Evolutionary conservation across 2,888 invertebrate genomes (phyloP), one percentile per base, ranked within the genome.

Genomic region (Hoplodrina ambigua): DNA sequence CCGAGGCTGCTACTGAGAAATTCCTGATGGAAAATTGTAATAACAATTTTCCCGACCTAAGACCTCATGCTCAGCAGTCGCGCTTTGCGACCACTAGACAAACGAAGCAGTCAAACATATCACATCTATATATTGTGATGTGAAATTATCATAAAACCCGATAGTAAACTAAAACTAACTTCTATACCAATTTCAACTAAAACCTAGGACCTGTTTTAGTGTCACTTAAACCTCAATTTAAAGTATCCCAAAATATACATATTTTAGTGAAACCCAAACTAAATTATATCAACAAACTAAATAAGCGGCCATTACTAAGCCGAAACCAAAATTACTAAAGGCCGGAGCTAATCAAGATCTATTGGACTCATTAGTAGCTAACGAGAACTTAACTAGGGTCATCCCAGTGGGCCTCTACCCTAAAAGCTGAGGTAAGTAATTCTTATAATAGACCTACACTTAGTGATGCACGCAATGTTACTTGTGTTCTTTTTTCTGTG

Each of bases 331-430:
- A 85, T 85, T 75, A 82, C 78, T 85, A 70, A 67, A 72, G 80
- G 81, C 75, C 70, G 58, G 58, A 68, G 80, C 71, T 84, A 84
- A 85, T 85, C 83, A 85, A 84, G 86, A 85, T 85, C 75, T 83
- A 85, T 85, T 85, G 72, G 83, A 80, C 81, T 85, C 85, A 83
- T 85, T 85, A 85, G 83, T 75, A 71, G 81, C 62, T 84, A 85
- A 85, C 84, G 86, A 83, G 84, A 82, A 80, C 83, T 85, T 85
- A 85, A 85, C 83, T 83, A 83, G 84, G 84, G 83, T 77, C 73
- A 75, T 85, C 85, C 85, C 85, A 57, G 67, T 73, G 86, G 84
- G 72, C 78, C 57, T 19, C 73, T 75, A 58, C 58, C 79, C 85
- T 81, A 80, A 83, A 81, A 84, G 85, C 85, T 74, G 60, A 81